phyloP scores from a whole-genome alignment of 2,113 vertebrate species.

The Lophius piscatorius region DNA sequence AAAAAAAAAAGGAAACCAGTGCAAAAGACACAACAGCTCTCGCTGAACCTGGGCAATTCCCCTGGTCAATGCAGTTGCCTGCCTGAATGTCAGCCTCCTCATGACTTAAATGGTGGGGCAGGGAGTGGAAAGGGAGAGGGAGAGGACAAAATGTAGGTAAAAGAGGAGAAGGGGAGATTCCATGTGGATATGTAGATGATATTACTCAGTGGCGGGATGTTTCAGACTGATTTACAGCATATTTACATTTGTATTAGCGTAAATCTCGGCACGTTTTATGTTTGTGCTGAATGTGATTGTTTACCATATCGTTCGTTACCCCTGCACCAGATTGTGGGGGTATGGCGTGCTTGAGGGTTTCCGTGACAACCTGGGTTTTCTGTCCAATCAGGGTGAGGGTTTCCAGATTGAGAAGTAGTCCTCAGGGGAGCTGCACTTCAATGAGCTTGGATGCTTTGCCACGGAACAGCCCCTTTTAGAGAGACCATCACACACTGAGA shows the following conservation, averaged over 20 bases:
- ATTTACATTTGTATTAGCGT: slow-evolving; percentile 58
- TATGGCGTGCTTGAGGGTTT: slow-evolving; percentile 71
- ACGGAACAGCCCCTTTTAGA: slow-evolving; percentile 64
- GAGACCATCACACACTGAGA: slow-evolving; percentile 72
- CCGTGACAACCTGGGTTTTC: slow-evolving; percentile 73
- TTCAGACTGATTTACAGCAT: slow-evolving; percentile 37
- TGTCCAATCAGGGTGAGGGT: slow-evolving; percentile 64
- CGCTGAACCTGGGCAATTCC: slow-evolving; percentile 62
- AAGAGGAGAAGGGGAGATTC: slow-evolving; percentile 18
- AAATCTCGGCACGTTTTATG: slow-evolving; percentile 29
- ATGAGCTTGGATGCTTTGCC: slow-evolving; percentile 63
- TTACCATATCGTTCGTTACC: slow-evolving; percentile 48
- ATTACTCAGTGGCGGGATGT: slow-evolving; percentile 27
- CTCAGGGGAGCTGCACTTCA: slow-evolving; percentile 75
- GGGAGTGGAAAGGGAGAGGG: slow-evolving; percentile 3
- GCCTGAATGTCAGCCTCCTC: slow-evolving; percentile 54
- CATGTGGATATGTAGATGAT: slow-evolving; percentile 34
- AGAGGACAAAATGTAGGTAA: neutral
- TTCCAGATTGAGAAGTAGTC: slow-evolving; percentile 78
- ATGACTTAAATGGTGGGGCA: slow-evolving; percentile 57
- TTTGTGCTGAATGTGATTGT: slow-evolving; percentile 42
- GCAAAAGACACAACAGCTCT: slow-evolving; percentile 75
- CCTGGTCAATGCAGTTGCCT: slow-evolving; percentile 58
- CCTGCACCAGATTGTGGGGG: slow-evolving; percentile 62
- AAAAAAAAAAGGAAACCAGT: slow-evolving; percentile 57